These are phyloP conservation scores for Branchinecta lindahli DNA, from an alignment of 1,140 invertebrate genomes.

Conservation along the genomic window DNA sequence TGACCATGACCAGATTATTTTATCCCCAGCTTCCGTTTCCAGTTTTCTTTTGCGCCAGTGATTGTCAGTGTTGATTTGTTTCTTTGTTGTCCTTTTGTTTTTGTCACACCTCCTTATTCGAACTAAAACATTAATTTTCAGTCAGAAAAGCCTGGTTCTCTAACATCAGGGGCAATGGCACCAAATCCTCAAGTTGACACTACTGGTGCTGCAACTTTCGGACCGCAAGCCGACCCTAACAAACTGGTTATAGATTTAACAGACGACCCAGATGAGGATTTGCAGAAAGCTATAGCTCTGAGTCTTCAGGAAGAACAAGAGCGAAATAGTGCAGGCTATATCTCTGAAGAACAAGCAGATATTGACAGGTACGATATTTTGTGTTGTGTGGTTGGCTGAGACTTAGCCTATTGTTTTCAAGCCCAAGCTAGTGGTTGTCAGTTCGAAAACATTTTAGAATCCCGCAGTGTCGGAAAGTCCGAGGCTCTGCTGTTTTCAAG, in stretches of 20 bases:
- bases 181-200: not conserved
- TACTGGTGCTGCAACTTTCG: not conserved
- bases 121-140: too few relatives aligned
- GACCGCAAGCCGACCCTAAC: not conserved
- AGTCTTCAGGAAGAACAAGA: constrained; percentile 30
- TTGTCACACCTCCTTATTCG: too few relatives aligned
- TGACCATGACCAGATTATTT: too few relatives aligned
- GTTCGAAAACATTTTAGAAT: too few relatives aligned
- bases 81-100: too few relatives aligned
- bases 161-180: not conserved
- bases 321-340: constrained; percentile 27
- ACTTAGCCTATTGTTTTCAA: constrained; percentile 25
- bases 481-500: too few relatives aligned
- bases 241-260: constrained; percentile 30
- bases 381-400: constrained; percentile 32
- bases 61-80: too few relatives aligned
- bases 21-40: too few relatives aligned
- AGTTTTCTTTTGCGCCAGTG: too few relatives aligned
- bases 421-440: too few relatives aligned
- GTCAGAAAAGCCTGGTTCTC: too few relatives aligned
- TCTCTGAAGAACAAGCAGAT: constrained; percentile 33
- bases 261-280: constrained; percentile 27
- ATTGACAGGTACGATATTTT: constrained; percentile 34
- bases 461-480: too few relatives aligned
- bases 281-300: constrained; percentile 34